Conservation (phyloP, 1,140 invertebrate species). For the Drosophila mauritiana region DNA sequence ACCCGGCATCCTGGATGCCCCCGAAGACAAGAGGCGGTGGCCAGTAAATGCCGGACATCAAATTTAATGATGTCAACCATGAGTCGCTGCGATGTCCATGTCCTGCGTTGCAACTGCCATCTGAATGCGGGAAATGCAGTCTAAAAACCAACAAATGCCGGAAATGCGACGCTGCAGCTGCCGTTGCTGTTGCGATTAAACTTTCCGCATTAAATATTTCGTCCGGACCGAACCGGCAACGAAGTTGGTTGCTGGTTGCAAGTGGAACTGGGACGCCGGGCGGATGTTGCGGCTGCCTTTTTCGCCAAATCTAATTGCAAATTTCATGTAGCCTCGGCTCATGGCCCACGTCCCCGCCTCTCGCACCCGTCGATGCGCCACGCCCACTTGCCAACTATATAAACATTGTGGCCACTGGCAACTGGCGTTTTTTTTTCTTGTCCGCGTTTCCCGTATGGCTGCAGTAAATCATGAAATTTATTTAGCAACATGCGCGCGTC, state of each 20-base stretch:
- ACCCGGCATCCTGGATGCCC: slow-evolving; percentile 30
- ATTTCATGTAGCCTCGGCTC: slow-evolving; percentile 70
- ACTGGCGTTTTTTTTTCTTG: slow-evolving; percentile 33
- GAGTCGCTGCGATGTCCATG: slow-evolving; percentile 35
- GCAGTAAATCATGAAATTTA: slow-evolving; percentile 77
- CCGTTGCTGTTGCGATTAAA: slow-evolving; percentile 63
- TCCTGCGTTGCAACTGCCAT: slow-evolving; percentile 29
- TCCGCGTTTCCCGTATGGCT: slow-evolving; percentile 47
- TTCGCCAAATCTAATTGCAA: slow-evolving; percentile 79
- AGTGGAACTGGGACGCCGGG: slow-evolving; percentile 24
- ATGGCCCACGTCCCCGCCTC: slow-evolving; percentile 32
- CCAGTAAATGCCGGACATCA: slow-evolving; percentile 49
- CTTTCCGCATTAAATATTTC: slow-evolving; percentile 76
- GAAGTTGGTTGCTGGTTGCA: slow-evolving; percentile 15
- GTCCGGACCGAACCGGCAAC: slow-evolving; percentile 8
- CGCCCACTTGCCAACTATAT: slow-evolving; percentile 57
- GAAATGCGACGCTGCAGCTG: slow-evolving; percentile 65
- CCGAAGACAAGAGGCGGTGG: slow-evolving; percentile 25
- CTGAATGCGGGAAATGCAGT: slow-evolving; percentile 67
- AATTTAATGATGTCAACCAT: slow-evolving; percentile 71
- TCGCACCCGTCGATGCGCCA: slow-evolving; percentile 11
- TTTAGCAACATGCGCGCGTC: slow-evolving; percentile 56
- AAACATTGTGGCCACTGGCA: slow-evolving; percentile 63
- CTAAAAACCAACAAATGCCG: slow-evolving; percentile 75
- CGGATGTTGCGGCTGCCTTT: slow-evolving; percentile 70